phyloP scores from a whole-genome alignment of 2,888 invertebrate species.

The Noctua pronuba region DNA sequence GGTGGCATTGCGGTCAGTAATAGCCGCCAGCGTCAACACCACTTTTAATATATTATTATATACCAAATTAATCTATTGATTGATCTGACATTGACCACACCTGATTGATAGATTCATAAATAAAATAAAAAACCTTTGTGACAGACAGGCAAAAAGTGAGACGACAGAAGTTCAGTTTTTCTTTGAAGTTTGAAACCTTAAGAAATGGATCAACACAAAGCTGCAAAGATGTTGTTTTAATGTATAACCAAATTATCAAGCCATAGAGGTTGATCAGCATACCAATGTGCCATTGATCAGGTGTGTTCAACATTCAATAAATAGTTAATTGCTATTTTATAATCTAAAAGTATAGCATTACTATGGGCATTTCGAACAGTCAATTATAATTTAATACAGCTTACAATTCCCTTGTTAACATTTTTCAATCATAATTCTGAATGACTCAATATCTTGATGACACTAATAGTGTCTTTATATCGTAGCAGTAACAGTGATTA shows the following conservation, averaged over 20 bases:
- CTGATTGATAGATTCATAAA: background rate
- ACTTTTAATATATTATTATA: too few species aligned
- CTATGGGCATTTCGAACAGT: background rate
- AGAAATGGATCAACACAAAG: background rate
- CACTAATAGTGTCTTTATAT: background rate
- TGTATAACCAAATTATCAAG: background rate
- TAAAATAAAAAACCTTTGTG: background rate
- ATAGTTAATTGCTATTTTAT: background rate
- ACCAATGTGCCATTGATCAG: background rate
- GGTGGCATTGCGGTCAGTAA: background rate
- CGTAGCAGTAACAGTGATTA: background rate
- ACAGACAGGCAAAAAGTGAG: background rate
- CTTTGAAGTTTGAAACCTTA: background rate
- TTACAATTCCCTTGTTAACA: background rate
- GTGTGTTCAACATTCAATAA: background rate
- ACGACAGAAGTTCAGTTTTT: background rate
- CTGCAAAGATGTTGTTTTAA: background rate
- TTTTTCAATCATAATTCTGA: background rate
- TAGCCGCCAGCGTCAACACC: background rate
- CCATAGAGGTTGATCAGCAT: background rate
- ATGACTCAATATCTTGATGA: background rate
- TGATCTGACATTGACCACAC: background rate
- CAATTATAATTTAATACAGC: background rate
- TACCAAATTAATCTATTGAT: background rate
- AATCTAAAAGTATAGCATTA: background rate